These are phyloP conservation scores for Pica pica DNA, from an alignment of 2,113 vertebrate genomes.

Conservation along the genomic window DNA sequence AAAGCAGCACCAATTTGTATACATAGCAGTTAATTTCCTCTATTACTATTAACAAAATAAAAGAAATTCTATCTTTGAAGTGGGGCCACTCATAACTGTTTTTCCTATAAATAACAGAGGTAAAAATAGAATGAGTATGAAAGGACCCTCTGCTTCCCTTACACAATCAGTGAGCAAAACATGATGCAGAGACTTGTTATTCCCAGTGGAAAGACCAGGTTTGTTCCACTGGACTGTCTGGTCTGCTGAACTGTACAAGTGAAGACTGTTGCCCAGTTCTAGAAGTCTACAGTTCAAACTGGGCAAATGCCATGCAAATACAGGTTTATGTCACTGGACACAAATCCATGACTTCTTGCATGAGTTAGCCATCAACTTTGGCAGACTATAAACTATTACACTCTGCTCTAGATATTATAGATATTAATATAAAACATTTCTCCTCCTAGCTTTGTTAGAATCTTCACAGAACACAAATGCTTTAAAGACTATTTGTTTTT, in stretches of 20 bases:
- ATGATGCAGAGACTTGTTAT: neutral
- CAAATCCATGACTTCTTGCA: neutral
- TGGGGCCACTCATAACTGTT: neutral
- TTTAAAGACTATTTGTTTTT: neutral
- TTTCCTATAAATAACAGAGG: neutral
- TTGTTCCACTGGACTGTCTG: neutral
- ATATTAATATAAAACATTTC: neutral
- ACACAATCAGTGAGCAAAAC: neutral
- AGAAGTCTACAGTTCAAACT: fast-evolving
- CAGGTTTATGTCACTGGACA: neutral
- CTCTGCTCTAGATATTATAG: neutral
- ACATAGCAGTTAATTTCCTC: neutral
- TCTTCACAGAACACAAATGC: neutral
- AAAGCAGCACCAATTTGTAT: neutral
- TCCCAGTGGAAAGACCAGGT: neutral
- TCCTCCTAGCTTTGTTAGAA: neutral
- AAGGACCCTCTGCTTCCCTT: neutral
- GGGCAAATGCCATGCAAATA: neutral
- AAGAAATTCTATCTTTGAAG: neutral
- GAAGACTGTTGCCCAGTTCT: neutral
- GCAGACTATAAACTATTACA: neutral
- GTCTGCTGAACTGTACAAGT: neutral
- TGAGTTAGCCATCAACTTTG: neutral
- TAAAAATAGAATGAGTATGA: neutral
- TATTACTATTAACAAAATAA: neutral